Evolutionary conservation across 1,140 invertebrate genomes (phyloP).

Genomic region (Hylaeus volcanicus): DNA sequence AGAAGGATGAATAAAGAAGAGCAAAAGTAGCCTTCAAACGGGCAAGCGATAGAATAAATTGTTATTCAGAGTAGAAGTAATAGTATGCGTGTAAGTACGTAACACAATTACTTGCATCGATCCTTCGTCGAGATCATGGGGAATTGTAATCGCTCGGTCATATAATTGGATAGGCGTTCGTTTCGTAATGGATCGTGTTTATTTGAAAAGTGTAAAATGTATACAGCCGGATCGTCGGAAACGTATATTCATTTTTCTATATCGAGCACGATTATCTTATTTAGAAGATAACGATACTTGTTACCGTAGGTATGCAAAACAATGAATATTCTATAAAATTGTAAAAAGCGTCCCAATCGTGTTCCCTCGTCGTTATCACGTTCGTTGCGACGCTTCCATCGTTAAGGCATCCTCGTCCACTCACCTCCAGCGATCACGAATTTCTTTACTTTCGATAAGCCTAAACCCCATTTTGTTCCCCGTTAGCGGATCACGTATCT

Average conservation of each 20-base stretch:
- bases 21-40: background rate
- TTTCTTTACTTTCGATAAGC: no score
- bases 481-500: no score
- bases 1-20: background rate
- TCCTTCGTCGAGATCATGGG: no score
- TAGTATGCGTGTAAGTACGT: background rate
- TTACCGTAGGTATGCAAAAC: no score
- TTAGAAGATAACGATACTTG: no score
- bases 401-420: background rate
- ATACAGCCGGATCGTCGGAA: background rate
- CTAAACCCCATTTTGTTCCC: no score
- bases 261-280: no score
- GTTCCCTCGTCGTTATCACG: background rate
- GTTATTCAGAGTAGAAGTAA: conserved; percentile 6
- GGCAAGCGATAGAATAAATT: conserved; percentile 23
- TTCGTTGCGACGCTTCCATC: background rate
- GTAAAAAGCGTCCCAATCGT: no score
- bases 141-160: no score
- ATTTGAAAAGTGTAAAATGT: conserved; percentile 31
- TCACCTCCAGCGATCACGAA: no score
- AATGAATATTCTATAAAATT: no score
- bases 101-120: background rate
- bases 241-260: no score
- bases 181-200: background rate
- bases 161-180: background rate